These are phyloP conservation scores for Himantopus leucocephalus DNA, from an alignment of 2,113 vertebrate genomes.

Conservation along the genomic window DNA sequence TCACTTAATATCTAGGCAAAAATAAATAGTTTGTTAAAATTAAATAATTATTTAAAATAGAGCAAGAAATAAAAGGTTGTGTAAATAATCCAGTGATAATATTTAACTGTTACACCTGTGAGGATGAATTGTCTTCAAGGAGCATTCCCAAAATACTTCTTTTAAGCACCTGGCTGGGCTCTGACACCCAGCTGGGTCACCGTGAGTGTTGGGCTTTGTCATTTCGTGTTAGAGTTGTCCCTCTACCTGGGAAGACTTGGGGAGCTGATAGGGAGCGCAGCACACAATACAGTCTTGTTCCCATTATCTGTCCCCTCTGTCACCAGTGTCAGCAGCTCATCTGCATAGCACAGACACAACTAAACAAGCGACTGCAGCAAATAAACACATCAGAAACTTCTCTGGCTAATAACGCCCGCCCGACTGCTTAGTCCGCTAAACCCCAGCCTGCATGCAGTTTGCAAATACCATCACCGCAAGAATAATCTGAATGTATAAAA, in stretches of 20 bases:
- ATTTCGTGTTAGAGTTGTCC: background rate
- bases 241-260: background rate
- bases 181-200: background rate
- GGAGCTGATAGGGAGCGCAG: background rate
- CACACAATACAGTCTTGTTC: background rate
- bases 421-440: background rate
- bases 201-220: background rate
- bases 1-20: background rate
- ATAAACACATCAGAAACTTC: background rate
- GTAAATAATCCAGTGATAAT: background rate
- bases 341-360: background rate
- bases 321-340: constrained; percentile 14
- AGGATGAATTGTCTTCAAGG: background rate
- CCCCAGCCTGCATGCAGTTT: background rate
- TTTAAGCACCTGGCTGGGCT: background rate
- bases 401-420: background rate
- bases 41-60: background rate
- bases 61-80: background rate
- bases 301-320: background rate
- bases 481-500: background rate
- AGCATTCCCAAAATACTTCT: background rate
- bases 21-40: background rate
- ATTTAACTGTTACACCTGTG: background rate
- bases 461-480: background rate
- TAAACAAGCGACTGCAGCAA: background rate